Evolutionary conservation across 1,140 invertebrate genomes (phyloP).

Genomic region (Drosophila hydei): DNA sequence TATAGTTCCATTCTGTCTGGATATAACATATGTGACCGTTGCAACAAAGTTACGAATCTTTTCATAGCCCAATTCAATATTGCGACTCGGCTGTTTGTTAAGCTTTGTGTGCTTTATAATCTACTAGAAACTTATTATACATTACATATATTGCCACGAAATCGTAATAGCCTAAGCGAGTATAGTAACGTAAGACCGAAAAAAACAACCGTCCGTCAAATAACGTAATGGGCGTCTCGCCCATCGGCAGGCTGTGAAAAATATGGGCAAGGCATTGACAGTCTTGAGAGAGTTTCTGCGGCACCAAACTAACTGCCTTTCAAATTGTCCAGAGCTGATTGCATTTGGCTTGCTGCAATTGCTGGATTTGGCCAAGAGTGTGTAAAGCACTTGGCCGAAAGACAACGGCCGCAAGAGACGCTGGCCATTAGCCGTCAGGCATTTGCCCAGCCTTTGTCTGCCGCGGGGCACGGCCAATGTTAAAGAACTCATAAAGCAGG

Average conservation of each 20-base stretch:
- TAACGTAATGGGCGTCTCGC: constrained; percentile 7
- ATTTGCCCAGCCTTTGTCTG: constrained; percentile 48
- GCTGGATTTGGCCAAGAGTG: constrained; percentile 25
- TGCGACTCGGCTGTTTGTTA: too few species aligned
- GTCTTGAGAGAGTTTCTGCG: constrained; percentile 3
- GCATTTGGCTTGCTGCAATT: constrained; percentile 37
- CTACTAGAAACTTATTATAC: too few species aligned
- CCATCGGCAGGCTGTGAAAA: constrained; percentile 23
- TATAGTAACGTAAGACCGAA: too few species aligned
- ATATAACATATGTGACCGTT: too few species aligned
- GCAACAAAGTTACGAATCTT: too few species aligned
- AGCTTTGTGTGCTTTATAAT: too few species aligned
- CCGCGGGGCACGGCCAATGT: constrained; percentile 51
- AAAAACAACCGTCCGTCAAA: constrained; percentile 28
- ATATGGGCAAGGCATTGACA: constrained; percentile 15
- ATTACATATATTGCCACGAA: too few species aligned
- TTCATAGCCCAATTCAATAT: too few species aligned
- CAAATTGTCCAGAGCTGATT: constrained; percentile 49
- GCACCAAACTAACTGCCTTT: constrained; percentile 35
- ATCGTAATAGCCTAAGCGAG: too few species aligned
- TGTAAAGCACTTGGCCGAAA: constrained; percentile 36
- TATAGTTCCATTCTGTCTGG: too few species aligned
- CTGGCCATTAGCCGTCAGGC: constrained; percentile 57
- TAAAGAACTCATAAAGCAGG: constrained; percentile 71
- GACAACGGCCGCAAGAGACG: constrained; percentile 14